Evolutionary conservation across 2,888 invertebrate genomes (phyloP).

Genomic region (Caenorhabditis plicata): DNA sequence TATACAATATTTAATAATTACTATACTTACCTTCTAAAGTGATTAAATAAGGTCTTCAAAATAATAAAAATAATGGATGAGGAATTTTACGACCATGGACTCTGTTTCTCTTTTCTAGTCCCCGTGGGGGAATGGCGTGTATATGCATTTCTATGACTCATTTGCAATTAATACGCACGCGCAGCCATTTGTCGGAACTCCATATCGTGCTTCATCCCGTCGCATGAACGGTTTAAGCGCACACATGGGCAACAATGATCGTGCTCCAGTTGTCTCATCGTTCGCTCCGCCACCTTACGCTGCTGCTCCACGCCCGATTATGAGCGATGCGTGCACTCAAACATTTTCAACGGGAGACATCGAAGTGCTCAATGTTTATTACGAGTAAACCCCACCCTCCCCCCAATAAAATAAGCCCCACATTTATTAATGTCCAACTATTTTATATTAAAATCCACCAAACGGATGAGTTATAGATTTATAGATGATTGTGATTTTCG

Average conservation of each 20-base stretch:
- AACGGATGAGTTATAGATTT: too few species aligned
- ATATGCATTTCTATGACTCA: too few species aligned
- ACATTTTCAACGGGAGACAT: constrained; percentile 65
- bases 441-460: too few species aligned
- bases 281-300: constrained; percentile 28
- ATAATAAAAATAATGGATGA: too few species aligned
- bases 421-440: background rate
- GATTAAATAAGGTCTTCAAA: too few species aligned
- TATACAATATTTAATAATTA: too few species aligned
- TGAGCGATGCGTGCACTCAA: constrained; percentile 59
- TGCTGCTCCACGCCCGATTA: constrained; percentile 41
- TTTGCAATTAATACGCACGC: too few species aligned
- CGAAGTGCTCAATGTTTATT: constrained; percentile 69
- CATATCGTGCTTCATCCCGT: constrained; percentile 38
- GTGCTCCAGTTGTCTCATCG: constrained; percentile 23
- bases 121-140: too few species aligned
- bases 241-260: constrained; percentile 12
- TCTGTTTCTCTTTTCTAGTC: too few species aligned
- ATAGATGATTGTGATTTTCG: too few species aligned
- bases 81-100: too few species aligned
- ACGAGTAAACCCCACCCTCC: constrained; percentile 39
- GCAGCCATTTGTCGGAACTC: constrained; percentile 34
- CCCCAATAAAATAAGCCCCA: background rate
- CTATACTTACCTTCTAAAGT: too few species aligned
- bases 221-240: constrained; percentile 21